Percentiles rank a stretch among this genome's conserved stretches.
These are phyloP conservation scores for Colletes latitarsis DNA, from an alignment of 1,140 invertebrate species.

Conservation along the genomic window DNA sequence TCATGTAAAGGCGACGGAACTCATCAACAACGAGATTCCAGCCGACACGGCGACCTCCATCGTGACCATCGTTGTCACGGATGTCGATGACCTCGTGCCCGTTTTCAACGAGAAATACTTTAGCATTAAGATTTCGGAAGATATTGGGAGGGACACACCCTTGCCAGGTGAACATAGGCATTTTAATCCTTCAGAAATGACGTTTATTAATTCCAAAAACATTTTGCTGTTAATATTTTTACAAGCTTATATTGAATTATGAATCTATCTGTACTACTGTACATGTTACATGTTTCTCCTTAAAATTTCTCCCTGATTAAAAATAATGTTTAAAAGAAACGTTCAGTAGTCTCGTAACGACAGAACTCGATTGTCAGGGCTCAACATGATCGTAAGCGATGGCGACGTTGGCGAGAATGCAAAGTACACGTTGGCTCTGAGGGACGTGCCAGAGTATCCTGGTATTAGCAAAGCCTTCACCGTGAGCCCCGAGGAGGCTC, in stretches of 20 bases:
- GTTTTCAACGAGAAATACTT: slow-evolving; percentile 87
- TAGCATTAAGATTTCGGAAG: slow-evolving; percentile 88
- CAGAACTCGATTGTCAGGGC: slow-evolving; percentile 75
- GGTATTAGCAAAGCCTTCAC: slow-evolving; percentile 83
- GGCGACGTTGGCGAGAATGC: slow-evolving; percentile 89
- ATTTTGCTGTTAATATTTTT: no score
- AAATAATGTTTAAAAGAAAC: no score
- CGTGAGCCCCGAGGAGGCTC: slow-evolving; percentile 85
- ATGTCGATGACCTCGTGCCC: slow-evolving; percentile 92
- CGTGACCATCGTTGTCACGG: slow-evolving; percentile 90
- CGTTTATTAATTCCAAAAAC: no score
- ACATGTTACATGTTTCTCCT: no score
- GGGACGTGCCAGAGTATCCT: slow-evolving; percentile 84
- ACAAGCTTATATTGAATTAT: no score
- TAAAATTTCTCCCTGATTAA: no score
- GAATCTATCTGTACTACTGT: no score
- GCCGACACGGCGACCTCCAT: slow-evolving; percentile 86
- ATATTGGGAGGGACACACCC: slow-evolving; percentile 86
- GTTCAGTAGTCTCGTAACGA: neutral
- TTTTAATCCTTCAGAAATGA: no score
- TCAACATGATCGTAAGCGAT: slow-evolving; percentile 89
- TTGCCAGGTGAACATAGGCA: slow-evolving; percentile 79
- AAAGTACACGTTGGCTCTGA: slow-evolving; percentile 85
- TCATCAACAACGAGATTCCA: slow-evolving; percentile 87
- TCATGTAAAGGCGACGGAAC: slow-evolving; percentile 87